Base-by-base conservation (phyloP, 2,888 invertebrate species). In the Pyrrhosoma nymphula region DNA sequence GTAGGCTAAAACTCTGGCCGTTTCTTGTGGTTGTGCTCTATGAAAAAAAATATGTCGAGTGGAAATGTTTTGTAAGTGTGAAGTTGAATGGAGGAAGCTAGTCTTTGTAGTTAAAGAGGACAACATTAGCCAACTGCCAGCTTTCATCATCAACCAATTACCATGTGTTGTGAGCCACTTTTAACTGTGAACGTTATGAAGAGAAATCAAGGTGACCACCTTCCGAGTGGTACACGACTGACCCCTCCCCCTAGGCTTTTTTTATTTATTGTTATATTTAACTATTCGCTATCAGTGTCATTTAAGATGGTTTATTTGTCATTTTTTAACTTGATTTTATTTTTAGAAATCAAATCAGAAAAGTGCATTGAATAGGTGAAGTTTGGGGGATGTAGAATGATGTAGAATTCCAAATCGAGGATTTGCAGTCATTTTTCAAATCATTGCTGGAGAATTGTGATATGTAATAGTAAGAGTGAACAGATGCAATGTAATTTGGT, bases 221-320 rank as follows among this genome's bases (percentile, higher is more conserved):
- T 39, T 47, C 8, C 6, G 47, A 93, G 93, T 93, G 93, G 93
- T 69, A 75, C 69, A 47, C 75, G 69, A 93, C 93, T 93, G 93
- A 75, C 47, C 55, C 63, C 91, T 63, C 91, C 39, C 82, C 93
- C 55, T 60, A n/a, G 35, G 69, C 93, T 69, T 69, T 93, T 89
- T 93, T 93, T 69, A 93, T 93, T 93, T 93, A 93, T 93, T 93
- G 93, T 93, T 93, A 55, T 93, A 93, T 93, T 93, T 93, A 93
- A 93, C 63, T 55, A 47, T 39, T 91, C 60, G 63, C 69, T 93
- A n/a, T 93, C 93, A 93, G 26, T 93, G 93, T 63, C 93, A 93
- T 69, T 60, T 93, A 47, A 93, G 93, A 93, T 93, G 93, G 63
- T 47, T 69, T 93, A 69, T 47, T 63, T 93, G 69, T 23, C 26